Evolutionary conservation across 2,888 invertebrate species (phyloP), one percentile per base, ranked within the genome.

Genomic region (Drosophila colorata): DNA sequence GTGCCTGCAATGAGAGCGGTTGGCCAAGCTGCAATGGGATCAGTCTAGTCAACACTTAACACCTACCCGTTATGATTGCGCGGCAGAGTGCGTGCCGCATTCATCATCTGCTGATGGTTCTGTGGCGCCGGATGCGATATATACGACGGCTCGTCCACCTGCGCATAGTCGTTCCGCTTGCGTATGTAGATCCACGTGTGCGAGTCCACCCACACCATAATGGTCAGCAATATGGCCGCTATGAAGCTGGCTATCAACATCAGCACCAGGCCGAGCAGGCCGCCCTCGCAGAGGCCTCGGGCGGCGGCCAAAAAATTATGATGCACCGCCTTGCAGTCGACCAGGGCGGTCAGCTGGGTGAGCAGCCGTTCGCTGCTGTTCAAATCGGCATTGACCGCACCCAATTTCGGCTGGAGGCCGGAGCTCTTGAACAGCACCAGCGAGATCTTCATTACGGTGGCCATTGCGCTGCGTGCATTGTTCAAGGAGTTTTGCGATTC

Each of bases 181-280:
- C 97, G 95, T 78, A 98, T 98, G 91, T 98, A 98, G 91, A 98
- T 98, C 98, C 98, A 98, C 8, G 98, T 98, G 90, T 98, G 98
- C 4, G 98, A 98, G 91, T 98, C 98, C 56, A 98, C 96, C 94
- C 98, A 97, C 52, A 98, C 98, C 82, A 98, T 95, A 31, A 98
- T 95, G 0, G 98, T 98, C 92, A 98, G 95, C 82, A 98, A 94
- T 75, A 98, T 94, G 11, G 98, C 98, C 33, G 98, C 96, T 38
- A 96, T 95, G 38, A 97, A 94, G 67, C 98, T 96, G 31, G 98
- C 97, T 65, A 97, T 93, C 80, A 98, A 93, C 94, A 98, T 97
- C 60, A 98, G 94, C 2, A 96, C 95, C 74, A 97, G 92, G 55
- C 97, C 98, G 91, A 95, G 94, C 92, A 98, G 91, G 38, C 97